Evolutionary conservation across 2,797 vertebrate genomes (phyloP).

Genomic region (Peromyscus attwateri): DNA sequence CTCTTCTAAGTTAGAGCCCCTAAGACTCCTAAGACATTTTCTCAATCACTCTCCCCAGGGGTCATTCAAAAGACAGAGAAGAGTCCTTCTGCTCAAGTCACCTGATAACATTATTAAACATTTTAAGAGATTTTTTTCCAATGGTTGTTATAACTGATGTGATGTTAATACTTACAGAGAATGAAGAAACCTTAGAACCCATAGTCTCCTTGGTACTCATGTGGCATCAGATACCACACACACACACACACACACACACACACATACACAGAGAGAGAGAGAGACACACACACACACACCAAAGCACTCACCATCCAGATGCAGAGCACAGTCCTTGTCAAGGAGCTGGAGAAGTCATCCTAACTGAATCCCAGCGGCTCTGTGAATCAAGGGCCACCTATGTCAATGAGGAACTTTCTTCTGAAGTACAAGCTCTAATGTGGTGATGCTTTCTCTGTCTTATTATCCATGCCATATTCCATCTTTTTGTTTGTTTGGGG

Average conservation of each 20-base stretch:
- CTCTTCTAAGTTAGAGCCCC: neutral
- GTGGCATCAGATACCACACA: neutral
- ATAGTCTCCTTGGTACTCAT: neutral
- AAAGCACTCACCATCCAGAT: neutral
- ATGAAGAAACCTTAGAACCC: neutral
- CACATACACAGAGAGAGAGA: too few species aligned
- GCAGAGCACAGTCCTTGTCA: neutral
- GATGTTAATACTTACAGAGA: neutral
- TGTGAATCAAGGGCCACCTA: neutral
- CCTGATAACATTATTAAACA: neutral
- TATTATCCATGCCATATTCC: neutral
- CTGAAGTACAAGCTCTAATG: neutral
- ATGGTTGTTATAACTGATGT: neutral
- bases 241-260: too few species aligned
- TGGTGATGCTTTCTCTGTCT: neutral
- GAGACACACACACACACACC: too few species aligned
- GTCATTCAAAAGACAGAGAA: neutral
- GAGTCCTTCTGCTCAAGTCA: neutral
- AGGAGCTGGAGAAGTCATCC: neutral
- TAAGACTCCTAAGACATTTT: neutral
- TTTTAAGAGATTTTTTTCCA: neutral
- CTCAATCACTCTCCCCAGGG: neutral
- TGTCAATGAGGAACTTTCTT: neutral
- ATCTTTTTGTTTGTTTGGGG: neutral
- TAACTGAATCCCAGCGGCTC: neutral